Evolutionary conservation across 2,113 vertebrate genomes (phyloP), one percentile per base, ranked within the genome.

Genomic region (Pluvialis apricaria): DNA sequence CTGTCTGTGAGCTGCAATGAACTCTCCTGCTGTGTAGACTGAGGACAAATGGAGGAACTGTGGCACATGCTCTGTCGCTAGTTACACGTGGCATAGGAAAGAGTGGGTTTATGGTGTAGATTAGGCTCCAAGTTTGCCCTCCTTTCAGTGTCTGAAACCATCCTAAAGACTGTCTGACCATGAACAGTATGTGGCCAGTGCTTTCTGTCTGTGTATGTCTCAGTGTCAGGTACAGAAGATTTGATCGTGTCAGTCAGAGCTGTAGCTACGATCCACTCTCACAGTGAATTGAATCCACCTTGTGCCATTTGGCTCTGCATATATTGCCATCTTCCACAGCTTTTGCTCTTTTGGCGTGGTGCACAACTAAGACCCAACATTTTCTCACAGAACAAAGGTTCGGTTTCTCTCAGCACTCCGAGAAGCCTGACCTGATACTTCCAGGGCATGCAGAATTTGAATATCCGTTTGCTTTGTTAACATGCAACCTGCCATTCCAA

Each of bases 361-460:
- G 31, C 21, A 20, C 9, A 44, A 11, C 3, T 24, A 10, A 72
- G 34, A 42, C 26, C 13, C 28, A 72, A 10, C 2, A n/a, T 28
- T n/a, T 16, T 60, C 26, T 64, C 34, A 68, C 8, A 17, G 66
- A 32, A 44, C 5, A 58, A 71, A 57, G 2, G 6, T 38, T 76
- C 8, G 0, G 4, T 64, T 71, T 45, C 34, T 40, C 5, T 1
- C 26, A 47, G 13, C 34, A 6, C 3, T 68, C 13, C 5, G 3
- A 15, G 57, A 64, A 92, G 24, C 14, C 36, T 58, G 18, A 36
- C 26, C 55, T 76, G n/a, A 12, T 66, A 47, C 34, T 92, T 77
- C 15, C 76, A 92, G 47, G 51, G 5, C 5, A 9, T 7, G 24
- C 22, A 76, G 42, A 70, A 75, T 71, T 55, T 77, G 20, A 72